Percentiles rank a stretch among this genome's conserved stretches.
phyloP scores from a whole-genome alignment of 2,888 invertebrate genomes.

The Punctoribates punctum region DNA sequence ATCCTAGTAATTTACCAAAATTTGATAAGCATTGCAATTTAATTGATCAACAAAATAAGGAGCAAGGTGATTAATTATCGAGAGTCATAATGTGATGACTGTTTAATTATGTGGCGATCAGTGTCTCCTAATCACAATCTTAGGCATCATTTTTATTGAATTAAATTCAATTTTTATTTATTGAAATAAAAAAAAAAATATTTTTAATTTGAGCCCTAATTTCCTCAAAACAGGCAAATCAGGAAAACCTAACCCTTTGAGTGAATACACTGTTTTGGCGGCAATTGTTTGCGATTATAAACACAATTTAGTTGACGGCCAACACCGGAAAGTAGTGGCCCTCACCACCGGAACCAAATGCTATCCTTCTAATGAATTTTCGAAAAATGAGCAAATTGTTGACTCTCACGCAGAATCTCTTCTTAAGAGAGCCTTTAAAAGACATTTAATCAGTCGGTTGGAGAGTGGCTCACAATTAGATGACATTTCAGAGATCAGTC shows the following conservation, averaged over 20 bases:
- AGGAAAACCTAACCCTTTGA: slow-evolving; percentile 42
- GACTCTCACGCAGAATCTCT: slow-evolving; percentile 44
- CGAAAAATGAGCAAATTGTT: slow-evolving; percentile 29
- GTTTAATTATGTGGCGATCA: too few relatives aligned
- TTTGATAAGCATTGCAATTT: too few relatives aligned
- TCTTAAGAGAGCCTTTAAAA: slow-evolving; percentile 43
- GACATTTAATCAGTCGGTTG: slow-evolving; percentile 35
- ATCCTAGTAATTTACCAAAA: too few relatives aligned
- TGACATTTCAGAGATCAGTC: not conserved
- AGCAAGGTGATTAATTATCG: too few relatives aligned
- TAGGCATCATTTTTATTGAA: too few relatives aligned
- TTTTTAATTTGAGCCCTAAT: too few relatives aligned
- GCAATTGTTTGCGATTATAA: slow-evolving; percentile 36
- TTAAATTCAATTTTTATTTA: too few relatives aligned
- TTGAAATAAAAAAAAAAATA: too few relatives aligned
- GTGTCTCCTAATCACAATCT: too few relatives aligned
- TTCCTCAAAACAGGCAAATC: slow-evolving; percentile 37
- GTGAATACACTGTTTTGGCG: slow-evolving; percentile 42
- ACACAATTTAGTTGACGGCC: not conserved
- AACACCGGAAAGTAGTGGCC: slow-evolving; percentile 17
- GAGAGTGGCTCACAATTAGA: not conserved
- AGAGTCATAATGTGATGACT: too few relatives aligned
- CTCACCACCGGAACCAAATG: slow-evolving; percentile 45
- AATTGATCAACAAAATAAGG: too few relatives aligned
- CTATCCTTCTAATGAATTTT: slow-evolving; percentile 3